Base-by-base conservation (phyloP, 35 echinoderm and acorn worm species). In the Heliocidaris tuberculata region DNA sequence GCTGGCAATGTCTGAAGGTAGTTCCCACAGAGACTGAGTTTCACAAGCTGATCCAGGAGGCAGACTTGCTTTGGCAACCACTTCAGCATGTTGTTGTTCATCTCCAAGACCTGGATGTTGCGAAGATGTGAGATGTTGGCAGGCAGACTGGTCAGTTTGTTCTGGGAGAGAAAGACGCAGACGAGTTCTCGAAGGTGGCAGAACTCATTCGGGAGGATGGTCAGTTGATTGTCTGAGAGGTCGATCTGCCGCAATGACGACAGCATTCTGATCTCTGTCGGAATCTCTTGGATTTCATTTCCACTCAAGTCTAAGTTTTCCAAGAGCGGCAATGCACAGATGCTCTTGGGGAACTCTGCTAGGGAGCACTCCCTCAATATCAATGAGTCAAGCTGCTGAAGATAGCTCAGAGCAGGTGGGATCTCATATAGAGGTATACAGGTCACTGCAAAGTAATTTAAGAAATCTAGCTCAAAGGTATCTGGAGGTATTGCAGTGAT, bases 31-130 rank as follows among this genome's bases (percentile, higher is more conserved):
- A 99, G 93, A 85, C 95, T 94, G 4, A 99, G 92, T 86, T 96
- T 95, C 16, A 96, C 96, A 24, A 99, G 86, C 85, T 99, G 98
- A 50, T 99, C 98, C 17, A 99, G 78, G 19, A 95, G 85, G 93
- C 97, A 99, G 24, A 99, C 95, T 42, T 94, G 95, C 60, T 99
- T 99, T 3, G 98, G 98, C n/a, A 99, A 52, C 94, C 86, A 96
- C 78, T 92, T 60, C n/a, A 99, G 91, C 85, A 94, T 90, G 95
- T 99, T 99, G 86, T 99, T 97, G 35, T 94, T 93, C 93, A 99
- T 49, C 35, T 95, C 96, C 27, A 99, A 91, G 29, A 93, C 48
- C 12, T 89, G 88, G 5, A 99, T 47, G 85, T 94, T 96, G 47
- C 93, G 86, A 6, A 99, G 92, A 31, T 78, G 9, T 31, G 95